A percentile compares a stretch with the other conserved stretches of the same genome.
Conservation (phyloP, 2,797 vertebrate species). For the Pampus argenteus region DNA sequence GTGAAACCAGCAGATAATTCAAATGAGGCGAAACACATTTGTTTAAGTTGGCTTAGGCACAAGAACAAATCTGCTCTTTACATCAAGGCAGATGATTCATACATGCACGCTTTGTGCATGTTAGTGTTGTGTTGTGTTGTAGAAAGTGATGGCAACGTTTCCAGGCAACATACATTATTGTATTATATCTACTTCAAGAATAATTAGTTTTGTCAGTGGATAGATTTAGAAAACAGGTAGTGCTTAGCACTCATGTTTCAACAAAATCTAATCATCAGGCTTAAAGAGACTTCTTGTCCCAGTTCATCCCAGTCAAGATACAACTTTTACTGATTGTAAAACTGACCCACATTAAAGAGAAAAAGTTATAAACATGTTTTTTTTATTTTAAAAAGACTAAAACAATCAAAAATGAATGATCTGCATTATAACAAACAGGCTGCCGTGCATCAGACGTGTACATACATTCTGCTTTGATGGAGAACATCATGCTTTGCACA, state of each 20-base stretch:
- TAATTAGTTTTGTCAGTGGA: slow-evolving; percentile 16
- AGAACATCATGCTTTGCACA: slow-evolving; percentile 17
- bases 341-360: not conserved
- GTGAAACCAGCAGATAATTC: not conserved
- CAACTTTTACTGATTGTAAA: not conserved
- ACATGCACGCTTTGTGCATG: not conserved
- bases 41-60: slow-evolving; percentile 12
- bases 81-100: slow-evolving; percentile 8
- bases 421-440: slow-evolving; percentile 26
- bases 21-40: slow-evolving; percentile 14
- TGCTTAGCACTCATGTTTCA: not conserved
- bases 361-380: slow-evolving; percentile 6
- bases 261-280: slow-evolving; percentile 4
- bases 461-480: slow-evolving; percentile 18
- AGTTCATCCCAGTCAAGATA: not conserved
- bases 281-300: not conserved
- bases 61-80: slow-evolving; percentile 16
- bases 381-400: slow-evolving; percentile 61
- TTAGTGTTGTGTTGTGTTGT: not conserved
- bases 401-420: slow-evolving; percentile 36
- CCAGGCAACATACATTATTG: slow-evolving; percentile 31
- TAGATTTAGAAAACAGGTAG: slow-evolving; percentile 12
- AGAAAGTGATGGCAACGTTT: not conserved
- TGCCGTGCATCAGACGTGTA: slow-evolving; percentile 18
- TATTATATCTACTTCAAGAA: slow-evolving; percentile 1